phyloP scores from a whole-genome alignment of 2,113 vertebrate species.

The Etheostoma cragini region DNA sequence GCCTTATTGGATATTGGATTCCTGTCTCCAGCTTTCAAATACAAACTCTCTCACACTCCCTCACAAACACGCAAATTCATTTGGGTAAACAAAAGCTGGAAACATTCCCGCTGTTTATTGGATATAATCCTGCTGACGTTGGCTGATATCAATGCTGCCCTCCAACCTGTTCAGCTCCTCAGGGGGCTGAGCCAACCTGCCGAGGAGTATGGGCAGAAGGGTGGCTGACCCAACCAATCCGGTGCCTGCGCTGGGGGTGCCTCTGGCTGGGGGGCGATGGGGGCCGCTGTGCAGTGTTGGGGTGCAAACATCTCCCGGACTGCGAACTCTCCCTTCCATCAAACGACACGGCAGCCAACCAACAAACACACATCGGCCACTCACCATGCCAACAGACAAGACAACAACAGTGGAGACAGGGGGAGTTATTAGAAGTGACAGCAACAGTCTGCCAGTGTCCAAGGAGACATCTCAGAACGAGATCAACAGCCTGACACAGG shows the following conservation, averaged over 20 bases:
- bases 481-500: slow-evolving; percentile 78
- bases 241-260: slow-evolving; percentile 83
- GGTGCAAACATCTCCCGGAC: slow-evolving; percentile 85
- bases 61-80: slow-evolving; percentile 6
- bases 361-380: slow-evolving; percentile 47
- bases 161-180: slow-evolving; percentile 78
- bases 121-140: slow-evolving; percentile 53
- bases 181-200: slow-evolving; percentile 81
- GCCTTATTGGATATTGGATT: slow-evolving; percentile 64
- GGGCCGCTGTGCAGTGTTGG: slow-evolving; percentile 85
- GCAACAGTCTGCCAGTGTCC: slow-evolving; percentile 57
- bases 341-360: slow-evolving; percentile 71
- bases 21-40: slow-evolving; percentile 25
- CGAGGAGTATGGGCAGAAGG: slow-evolving; percentile 83
- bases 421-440: slow-evolving; percentile 62
- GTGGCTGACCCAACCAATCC: slow-evolving; percentile 84
- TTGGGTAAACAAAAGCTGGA: slow-evolving; percentile 49
- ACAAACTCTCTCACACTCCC: slow-evolving; percentile 18
- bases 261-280: slow-evolving; percentile 84
- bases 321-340: slow-evolving; percentile 79
- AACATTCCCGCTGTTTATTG: slow-evolving; percentile 20
- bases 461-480: slow-evolving; percentile 81
- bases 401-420: slow-evolving; percentile 33
- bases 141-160: slow-evolving; percentile 69
- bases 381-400: slow-evolving; percentile 59